Evolutionary conservation across 2,888 invertebrate species (phyloP).

Genomic region (Acronicta alni): DNA sequence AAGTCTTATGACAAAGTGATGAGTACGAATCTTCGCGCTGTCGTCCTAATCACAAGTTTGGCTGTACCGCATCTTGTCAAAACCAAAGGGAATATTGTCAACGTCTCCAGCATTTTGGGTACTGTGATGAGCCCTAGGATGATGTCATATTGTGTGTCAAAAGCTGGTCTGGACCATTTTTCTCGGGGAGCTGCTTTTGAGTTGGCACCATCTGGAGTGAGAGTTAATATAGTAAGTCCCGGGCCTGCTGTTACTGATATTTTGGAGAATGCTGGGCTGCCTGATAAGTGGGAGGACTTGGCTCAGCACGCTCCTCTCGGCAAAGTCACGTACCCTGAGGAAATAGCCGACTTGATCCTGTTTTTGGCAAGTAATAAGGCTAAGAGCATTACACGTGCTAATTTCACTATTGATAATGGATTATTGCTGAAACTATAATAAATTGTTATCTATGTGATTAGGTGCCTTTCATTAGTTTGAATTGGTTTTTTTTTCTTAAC

Average conservation of each 20-base stretch:
- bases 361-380: slow-evolving; percentile 64
- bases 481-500: too few species aligned
- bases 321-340: slow-evolving; percentile 2
- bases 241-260: slow-evolving; percentile 90
- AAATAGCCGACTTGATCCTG: slow-evolving; percentile 38
- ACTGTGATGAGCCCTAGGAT: slow-evolving; percentile 7
- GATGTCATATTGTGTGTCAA: slow-evolving; percentile 91
- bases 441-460: too few species aligned
- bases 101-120: slow-evolving; percentile 43
- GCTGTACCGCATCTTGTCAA: slow-evolving; percentile 56
- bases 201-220: slow-evolving; percentile 86
- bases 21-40: slow-evolving; percentile 57
- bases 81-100: slow-evolving; percentile 56
- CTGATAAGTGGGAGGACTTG: background rate
- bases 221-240: slow-evolving; percentile 93
- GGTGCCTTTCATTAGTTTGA: too few species aligned
- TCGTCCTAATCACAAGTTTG: slow-evolving; percentile 51
- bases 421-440: slow-evolving; percentile 4
- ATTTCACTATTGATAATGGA: slow-evolving; percentile 56
- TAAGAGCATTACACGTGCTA: slow-evolving; percentile 60
- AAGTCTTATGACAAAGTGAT: slow-evolving; percentile 57
- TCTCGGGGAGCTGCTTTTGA: slow-evolving; percentile 92
- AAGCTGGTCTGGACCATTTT: slow-evolving; percentile 93
- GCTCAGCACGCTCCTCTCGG: slow-evolving; percentile 10
- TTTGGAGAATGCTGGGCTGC: slow-evolving; percentile 1